Evolutionary conservation across 2,888 invertebrate species (phyloP).

Genomic region (Plutella xylostella): DNA sequence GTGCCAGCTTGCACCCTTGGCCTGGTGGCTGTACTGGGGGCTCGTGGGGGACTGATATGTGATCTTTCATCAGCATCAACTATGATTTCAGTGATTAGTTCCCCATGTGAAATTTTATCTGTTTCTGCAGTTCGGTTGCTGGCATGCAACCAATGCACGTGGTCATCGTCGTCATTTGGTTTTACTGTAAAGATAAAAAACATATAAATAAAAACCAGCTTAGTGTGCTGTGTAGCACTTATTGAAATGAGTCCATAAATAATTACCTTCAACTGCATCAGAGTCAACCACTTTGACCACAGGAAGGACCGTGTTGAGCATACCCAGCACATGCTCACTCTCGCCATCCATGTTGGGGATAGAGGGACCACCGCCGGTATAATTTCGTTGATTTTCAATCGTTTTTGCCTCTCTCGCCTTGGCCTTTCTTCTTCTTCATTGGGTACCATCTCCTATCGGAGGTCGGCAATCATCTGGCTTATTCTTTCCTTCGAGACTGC

Average conservation of each 20-base stretch:
- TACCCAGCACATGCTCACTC: background rate
- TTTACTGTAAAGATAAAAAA: background rate
- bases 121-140: background rate
- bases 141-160: background rate
- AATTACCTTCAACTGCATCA: background rate
- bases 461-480: too few species aligned
- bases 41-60: background rate
- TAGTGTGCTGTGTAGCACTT: too few species aligned
- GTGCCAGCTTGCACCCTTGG: background rate
- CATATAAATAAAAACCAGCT: background rate
- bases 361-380: constrained; percentile 12
- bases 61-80: background rate
- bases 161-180: background rate
- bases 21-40: background rate
- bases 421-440: too few species aligned
- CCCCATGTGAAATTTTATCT: background rate
- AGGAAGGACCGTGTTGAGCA: background rate
- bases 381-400: constrained; percentile 6
- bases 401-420: constrained; percentile 13
- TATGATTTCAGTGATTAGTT: background rate
- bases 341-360: constrained; percentile 10
- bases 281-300: background rate
- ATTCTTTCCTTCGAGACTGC: too few species aligned
- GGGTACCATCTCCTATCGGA: too few species aligned
- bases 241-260: too few species aligned